Evolutionary conservation across 1,140 invertebrate species (phyloP), one percentile per base, ranked within the genome.

Genomic region (Neotoxoptera formosana): DNA sequence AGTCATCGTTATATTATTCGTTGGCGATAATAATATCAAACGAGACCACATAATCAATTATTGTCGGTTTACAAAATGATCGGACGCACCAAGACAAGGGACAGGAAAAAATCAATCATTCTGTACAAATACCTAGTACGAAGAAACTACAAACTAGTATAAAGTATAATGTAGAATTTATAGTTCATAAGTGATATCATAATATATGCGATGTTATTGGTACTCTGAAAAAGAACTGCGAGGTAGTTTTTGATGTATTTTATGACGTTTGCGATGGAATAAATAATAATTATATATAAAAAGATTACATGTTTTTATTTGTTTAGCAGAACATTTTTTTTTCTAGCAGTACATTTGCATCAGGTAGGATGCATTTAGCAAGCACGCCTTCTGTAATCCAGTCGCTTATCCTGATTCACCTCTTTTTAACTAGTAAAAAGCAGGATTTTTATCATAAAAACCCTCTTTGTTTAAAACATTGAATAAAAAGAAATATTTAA

Each of bases 401-500:
- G 84, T 48, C 23, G 45, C 21, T 87, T 25, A 87, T 25, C 84
- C 7, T 87, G 25, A 36, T 45, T 6, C 17, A 17, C 2, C 25
- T 30, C 9, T 84, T 30, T 41, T 87, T 83, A 23, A 36, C 81
- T 21, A 4, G 30, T 48, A n/a, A n/a, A 87, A 87, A 87, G 41
- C 23, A 25, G 7, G 11, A 67, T 67, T 67, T 67, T 14, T 11
- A 60, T 23, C 7, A 34, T 81, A 20, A 81, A 76, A 20, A 34
- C 76, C 34, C 14, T 20, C 0, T 34, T 86, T 86, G 47, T 86
- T 48, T 8, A n/a, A 87, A n/a, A 87, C 1, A 47, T 11, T 20
- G 30, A 87, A 87, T 47, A 88, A 88, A 36, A 88, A 17, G n/a
- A 45, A 48, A 87, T 87, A 87, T 87, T 30, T 88, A 36, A 34